Conservation (phyloP, 2,888 invertebrate genomes). For the Trileptium ribeirensis region DNA sequence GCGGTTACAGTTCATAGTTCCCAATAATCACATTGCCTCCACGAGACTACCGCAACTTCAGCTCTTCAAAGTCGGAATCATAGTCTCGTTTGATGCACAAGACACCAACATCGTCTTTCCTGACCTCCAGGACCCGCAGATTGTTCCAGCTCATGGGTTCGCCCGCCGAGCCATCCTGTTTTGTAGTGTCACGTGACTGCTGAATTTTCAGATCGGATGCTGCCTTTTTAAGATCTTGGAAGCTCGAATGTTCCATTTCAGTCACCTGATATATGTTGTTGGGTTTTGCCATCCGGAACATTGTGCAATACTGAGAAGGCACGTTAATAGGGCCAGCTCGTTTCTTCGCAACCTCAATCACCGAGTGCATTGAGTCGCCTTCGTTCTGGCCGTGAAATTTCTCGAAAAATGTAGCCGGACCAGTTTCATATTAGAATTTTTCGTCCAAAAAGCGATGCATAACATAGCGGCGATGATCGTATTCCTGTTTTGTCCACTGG, state of each 20-base stretch:
- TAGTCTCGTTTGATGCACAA: background rate
- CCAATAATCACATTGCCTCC: too few relatives aligned
- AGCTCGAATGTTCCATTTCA: background rate
- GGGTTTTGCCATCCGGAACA: background rate
- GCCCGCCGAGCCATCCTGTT: background rate
- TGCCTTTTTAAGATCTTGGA: background rate
- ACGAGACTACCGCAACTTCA: too few relatives aligned
- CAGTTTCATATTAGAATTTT: background rate
- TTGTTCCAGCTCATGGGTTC: conserved; percentile 2
- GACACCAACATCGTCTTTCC: background rate
- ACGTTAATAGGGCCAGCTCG: background rate
- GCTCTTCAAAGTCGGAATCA: too few relatives aligned
- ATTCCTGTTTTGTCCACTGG: background rate
- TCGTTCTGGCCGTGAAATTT: background rate
- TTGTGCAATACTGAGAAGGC: background rate
- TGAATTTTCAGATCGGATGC: background rate
- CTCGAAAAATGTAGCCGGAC: conserved; percentile 6
- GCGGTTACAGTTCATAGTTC: too few relatives aligned
- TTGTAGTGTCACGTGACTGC: background rate
- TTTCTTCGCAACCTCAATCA: background rate
- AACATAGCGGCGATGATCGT: too few relatives aligned
- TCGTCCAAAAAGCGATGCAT: too few relatives aligned
- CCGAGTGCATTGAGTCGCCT: background rate
- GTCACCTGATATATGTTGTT: background rate
- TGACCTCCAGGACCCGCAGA: background rate